These are phyloP conservation scores for Ceryle rudis DNA, from an alignment of 2,797 vertebrate genomes.

Conservation along the genomic window DNA sequence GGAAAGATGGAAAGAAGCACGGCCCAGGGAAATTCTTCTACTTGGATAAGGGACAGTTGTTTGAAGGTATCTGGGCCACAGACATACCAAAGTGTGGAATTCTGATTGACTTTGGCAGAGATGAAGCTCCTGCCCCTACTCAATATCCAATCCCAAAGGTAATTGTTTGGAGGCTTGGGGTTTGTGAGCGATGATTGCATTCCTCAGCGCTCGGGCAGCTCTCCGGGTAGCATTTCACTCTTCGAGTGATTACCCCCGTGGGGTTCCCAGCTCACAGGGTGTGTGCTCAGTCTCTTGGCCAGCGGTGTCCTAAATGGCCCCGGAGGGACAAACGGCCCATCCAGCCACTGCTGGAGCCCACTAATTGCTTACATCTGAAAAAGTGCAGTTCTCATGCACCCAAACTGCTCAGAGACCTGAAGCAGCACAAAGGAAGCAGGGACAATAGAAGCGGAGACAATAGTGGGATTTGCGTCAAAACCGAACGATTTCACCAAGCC, in stretches of 20 bases:
- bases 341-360: background rate
- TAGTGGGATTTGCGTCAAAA: slow-evolving; percentile 47
- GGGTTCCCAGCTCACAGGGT: background rate
- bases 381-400: slow-evolving; percentile 2
- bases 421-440: slow-evolving; percentile 11
- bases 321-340: background rate
- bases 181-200: background rate
- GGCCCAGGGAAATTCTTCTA: slow-evolving; percentile 87
- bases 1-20: slow-evolving; percentile 88
- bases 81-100: slow-evolving; percentile 87
- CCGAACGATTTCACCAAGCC: background rate
- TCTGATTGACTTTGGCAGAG: slow-evolving; percentile 83
- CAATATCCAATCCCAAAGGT: slow-evolving; percentile 91
- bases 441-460: slow-evolving; percentile 59
- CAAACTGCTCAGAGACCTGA: slow-evolving; percentile 25
- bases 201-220: background rate
- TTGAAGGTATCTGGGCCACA: slow-evolving; percentile 89
- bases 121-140: slow-evolving; percentile 78
- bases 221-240: background rate
- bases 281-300: background rate
- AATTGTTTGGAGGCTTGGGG: background rate
- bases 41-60: slow-evolving; percentile 85
- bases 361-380: background rate
- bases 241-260: background rate
- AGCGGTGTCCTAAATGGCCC: background rate